Conservation (phyloP, 2,888 invertebrate species). For the Mythimna impura region DNA sequence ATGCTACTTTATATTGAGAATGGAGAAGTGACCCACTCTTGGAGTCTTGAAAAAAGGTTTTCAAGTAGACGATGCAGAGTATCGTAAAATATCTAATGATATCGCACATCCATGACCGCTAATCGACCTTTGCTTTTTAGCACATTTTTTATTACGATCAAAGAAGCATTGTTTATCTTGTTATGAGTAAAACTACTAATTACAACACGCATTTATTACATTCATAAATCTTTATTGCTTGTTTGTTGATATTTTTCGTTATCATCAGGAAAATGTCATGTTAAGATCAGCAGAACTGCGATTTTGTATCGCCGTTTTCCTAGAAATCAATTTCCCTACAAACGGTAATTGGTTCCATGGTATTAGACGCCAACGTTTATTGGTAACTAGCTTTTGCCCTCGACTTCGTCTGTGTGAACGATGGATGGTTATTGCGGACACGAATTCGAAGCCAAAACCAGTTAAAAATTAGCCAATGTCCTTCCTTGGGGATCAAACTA, state of each 20-base stretch:
- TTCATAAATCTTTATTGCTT: constrained; percentile 26
- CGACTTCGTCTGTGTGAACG: too few species aligned
- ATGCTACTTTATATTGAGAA: neutral
- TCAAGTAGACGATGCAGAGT: neutral
- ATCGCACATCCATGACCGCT: constrained; percentile 6
- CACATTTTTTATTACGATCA: neutral
- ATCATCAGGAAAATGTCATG: constrained; percentile 13
- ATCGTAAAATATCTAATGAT: neutral
- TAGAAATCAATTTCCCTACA: neutral
- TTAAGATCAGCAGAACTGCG: neutral
- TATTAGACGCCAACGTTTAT: neutral
- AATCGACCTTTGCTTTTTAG: neutral
- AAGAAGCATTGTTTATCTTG: neutral
- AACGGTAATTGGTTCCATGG: neutral
- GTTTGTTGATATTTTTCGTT: constrained; percentile 16
- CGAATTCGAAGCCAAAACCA: too few species aligned
- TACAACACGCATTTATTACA: constrained; percentile 7
- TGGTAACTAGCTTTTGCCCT: neutral
- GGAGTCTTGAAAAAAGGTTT: neutral
- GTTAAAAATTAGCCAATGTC: too few species aligned
- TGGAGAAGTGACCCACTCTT: neutral
- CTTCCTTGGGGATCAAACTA: too few species aligned
- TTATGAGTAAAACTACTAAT: constrained; percentile 8
- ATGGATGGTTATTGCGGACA: too few species aligned
- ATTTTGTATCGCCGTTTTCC: neutral